These are phyloP conservation scores for Microdon myrmicae DNA, from an alignment of 2,888 invertebrate genomes.

Conservation along the genomic window DNA sequence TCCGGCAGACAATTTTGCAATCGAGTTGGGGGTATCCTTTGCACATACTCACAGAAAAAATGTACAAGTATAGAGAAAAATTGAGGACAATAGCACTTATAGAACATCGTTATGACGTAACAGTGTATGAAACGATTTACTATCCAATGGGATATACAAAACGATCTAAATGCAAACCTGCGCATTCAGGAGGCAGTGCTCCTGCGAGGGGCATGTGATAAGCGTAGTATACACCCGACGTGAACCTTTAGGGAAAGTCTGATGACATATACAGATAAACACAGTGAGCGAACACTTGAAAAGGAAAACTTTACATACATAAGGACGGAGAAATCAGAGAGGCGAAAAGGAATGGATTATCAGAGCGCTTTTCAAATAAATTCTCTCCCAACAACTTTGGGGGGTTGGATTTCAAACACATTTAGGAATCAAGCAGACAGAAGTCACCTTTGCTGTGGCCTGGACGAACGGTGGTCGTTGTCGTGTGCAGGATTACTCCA, in stretches of 20 bases:
- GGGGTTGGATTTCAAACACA: conserved; percentile 54
- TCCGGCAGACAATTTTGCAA: too few relatives aligned
- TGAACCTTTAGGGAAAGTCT: conserved; percentile 24
- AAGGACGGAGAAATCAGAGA: conserved; percentile 32
- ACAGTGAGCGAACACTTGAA: conserved; percentile 1
- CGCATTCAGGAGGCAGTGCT: conserved; percentile 33
- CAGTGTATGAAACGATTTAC: conserved; percentile 29
- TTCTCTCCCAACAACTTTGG: conserved; percentile 34
- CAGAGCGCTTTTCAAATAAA: conserved; percentile 34
- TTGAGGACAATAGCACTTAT: conserved; percentile 50
- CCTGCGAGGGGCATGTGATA: conserved; percentile 35
- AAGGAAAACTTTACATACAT: conserved; percentile 23
- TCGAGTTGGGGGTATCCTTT: too few relatives aligned
- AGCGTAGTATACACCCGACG: conserved; percentile 6
- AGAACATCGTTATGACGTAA: conserved; percentile 41
- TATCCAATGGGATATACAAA: conserved; percentile 49
- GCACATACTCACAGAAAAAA: too few relatives aligned
- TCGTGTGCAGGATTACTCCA: conserved; percentile 53
- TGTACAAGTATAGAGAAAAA: too few relatives aligned
- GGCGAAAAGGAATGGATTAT: conserved; percentile 21
- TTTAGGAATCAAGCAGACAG: conserved; percentile 61
- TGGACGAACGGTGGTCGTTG: conserved; percentile 67
- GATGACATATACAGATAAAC: neutral
- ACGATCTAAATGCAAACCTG: conserved; percentile 38
- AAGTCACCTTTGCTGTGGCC: conserved; percentile 68